Evolutionary conservation across 2,888 invertebrate genomes (phyloP).

Genomic region (Hypsopygia costalis): DNA sequence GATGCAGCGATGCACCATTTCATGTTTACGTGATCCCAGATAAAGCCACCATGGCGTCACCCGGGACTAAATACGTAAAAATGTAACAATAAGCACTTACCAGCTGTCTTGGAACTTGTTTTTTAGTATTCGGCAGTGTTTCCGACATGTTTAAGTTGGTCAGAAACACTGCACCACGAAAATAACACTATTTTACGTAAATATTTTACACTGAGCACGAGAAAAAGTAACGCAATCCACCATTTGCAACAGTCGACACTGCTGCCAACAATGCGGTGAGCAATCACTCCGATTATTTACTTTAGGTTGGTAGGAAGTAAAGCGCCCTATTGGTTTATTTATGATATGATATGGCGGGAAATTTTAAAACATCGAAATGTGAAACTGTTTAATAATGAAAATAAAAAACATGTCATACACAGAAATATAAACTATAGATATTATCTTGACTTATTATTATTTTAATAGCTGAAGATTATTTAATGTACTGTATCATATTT

Average conservation of each 20-base stretch:
- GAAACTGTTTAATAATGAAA: no score
- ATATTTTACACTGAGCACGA: slow-evolving; percentile 80
- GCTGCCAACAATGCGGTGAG: slow-evolving; percentile 64
- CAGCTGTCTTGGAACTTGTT: slow-evolving; percentile 82
- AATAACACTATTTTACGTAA: slow-evolving; percentile 80
- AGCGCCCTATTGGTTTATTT: slow-evolving; percentile 65
- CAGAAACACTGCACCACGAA: slow-evolving; percentile 78
- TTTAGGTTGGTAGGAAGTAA: slow-evolving; percentile 52
- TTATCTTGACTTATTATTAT: no score
- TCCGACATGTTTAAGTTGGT: slow-evolving; percentile 79
- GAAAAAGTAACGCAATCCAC: slow-evolving; percentile 81
- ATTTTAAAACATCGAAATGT: slow-evolving; percentile 48
- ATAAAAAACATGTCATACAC: no score
- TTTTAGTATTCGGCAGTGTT: slow-evolving; percentile 80
- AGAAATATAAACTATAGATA: no score
- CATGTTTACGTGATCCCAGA: slow-evolving; percentile 84
- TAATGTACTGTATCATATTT: no score
- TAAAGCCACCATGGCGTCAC: slow-evolving; percentile 84
- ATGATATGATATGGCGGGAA: slow-evolving; percentile 45
- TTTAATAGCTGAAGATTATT: no score
- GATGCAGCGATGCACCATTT: slow-evolving; percentile 81
- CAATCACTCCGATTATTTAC: slow-evolving; percentile 62
- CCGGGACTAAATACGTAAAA: slow-evolving; percentile 79
- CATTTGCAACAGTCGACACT: slow-evolving; percentile 79
- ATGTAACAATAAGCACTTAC: slow-evolving; percentile 80